Conservation (phyloP, 2,113 vertebrate genomes). For the Hystrix cristata region DNA sequence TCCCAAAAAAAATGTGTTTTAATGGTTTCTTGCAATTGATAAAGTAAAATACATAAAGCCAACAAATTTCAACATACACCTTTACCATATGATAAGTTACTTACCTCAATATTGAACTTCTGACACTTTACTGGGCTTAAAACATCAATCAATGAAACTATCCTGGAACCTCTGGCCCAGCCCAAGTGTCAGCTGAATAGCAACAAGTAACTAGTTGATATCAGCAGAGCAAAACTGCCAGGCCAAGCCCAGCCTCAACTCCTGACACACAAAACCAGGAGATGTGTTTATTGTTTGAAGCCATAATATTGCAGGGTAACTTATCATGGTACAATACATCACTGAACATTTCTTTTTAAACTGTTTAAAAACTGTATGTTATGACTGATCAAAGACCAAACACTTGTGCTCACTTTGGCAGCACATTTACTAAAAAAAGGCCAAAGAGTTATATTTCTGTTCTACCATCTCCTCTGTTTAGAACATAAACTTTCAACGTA, state of each 20-base stretch:
- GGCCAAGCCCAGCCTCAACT: not conserved
- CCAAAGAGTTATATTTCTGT: not conserved
- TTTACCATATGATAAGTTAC: not conserved
- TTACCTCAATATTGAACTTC: not conserved
- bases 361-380: not conserved
- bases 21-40: not conserved
- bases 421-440: no score
- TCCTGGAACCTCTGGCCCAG: not conserved
- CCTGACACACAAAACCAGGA: not conserved
- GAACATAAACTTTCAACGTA: not conserved
- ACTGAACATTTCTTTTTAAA: not conserved
- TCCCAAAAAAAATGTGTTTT: not conserved
- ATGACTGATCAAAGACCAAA: not conserved
- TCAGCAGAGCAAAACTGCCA: not conserved
- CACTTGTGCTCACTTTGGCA: not conserved
- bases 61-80: not conserved
- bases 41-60: slow-evolving; percentile 31
- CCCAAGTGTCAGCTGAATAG: not conserved
- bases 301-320: not conserved
- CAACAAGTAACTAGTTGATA: not conserved
- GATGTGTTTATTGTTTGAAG: not conserved
- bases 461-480: not conserved
- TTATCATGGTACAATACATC: not conserved
- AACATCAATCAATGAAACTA: not conserved
- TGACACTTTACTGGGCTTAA: not conserved